Base-by-base conservation (phyloP, 2,113 vertebrate species). In the Delphinapterus leucas region DNA sequence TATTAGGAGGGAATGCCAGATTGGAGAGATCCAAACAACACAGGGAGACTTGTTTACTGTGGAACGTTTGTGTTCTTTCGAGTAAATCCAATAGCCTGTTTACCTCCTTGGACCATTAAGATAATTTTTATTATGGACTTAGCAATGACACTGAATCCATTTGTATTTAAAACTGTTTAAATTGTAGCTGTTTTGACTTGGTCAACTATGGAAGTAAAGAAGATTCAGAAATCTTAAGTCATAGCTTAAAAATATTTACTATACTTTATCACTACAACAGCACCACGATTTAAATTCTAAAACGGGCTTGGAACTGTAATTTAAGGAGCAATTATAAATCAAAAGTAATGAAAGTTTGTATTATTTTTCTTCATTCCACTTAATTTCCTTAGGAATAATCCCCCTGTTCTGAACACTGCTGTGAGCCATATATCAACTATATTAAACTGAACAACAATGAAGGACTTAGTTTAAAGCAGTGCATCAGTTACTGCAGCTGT, bases 71-170 rank as follows among this genome's bases (percentile, higher is more conserved):
- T 98, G 98, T 98, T 99, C 98, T 98, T 99, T 98, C 95, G 97
- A 99, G 98, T 98, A 98, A 98, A 98, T 98, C 97, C 97, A 97
- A 98, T 98, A 99, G 98, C 98, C 98, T 98, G 97, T 99, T 99
- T 99, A 99, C 99, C 98, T 99, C 99, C 98, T 98, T 98, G 98
- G 98, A 99, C 98, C 98, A 99, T 98, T 98, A 98, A 98, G 98
- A 98, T 99, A 98, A 98, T 98, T 99, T 99, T 99, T 99, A 98
- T 99, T 99, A 99, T 98, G 98, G 98, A 99, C 98, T 98, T 99
- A 99, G 98, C 98, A 98, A 98, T 99, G 98, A 99, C 99, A 99
- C 99, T 99, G 99, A 99, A 99, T 98, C 98, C 97, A 98, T 99
- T 98, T 98, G 96, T 99, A 98, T 99, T 99, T 99, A 99, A 99